Conservation (phyloP, 2,797 vertebrate species). For the Poecilia picta region DNA sequence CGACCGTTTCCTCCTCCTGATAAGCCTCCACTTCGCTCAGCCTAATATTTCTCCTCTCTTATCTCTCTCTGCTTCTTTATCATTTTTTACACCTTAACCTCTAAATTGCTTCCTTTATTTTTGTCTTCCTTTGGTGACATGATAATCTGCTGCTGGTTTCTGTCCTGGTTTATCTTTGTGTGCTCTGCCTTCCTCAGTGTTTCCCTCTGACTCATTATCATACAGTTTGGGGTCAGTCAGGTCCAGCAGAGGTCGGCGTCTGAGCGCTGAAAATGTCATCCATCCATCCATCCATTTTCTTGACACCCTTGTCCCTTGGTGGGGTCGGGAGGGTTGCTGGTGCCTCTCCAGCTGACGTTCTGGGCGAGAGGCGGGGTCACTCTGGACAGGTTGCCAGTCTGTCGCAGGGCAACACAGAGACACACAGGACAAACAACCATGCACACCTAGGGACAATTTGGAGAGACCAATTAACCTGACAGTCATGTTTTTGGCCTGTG, state of each 20-base stretch:
- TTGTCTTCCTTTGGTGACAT: background rate
- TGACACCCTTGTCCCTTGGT: too few relatives aligned
- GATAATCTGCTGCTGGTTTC: constrained; percentile 13
- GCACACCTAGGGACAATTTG: too few relatives aligned
- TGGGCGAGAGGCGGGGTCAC: too few relatives aligned
- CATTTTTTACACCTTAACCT: constrained; percentile 1
- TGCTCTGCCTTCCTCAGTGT: background rate
- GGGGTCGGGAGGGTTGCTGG: too few relatives aligned
- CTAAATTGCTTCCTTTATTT: background rate
- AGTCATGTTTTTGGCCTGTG: too few relatives aligned
- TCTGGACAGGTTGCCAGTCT: too few relatives aligned
- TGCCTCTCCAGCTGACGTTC: too few relatives aligned
- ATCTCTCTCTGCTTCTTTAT: background rate
- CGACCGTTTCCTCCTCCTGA: constrained; percentile 20
- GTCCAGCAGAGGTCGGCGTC: background rate
- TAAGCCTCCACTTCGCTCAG: constrained; percentile 21
- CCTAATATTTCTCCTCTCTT: constrained; percentile 9
- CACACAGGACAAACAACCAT: too few relatives aligned
- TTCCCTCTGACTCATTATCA: constrained; percentile 11
- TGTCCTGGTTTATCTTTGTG: background rate
- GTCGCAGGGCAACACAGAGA: too few relatives aligned
- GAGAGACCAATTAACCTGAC: too few relatives aligned
- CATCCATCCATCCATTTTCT: too few relatives aligned
- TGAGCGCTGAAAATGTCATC: background rate
- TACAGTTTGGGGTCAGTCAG: background rate